phyloP scores from a whole-genome alignment of 2,113 vertebrate species.

The Pogonocichla stellata region DNA sequence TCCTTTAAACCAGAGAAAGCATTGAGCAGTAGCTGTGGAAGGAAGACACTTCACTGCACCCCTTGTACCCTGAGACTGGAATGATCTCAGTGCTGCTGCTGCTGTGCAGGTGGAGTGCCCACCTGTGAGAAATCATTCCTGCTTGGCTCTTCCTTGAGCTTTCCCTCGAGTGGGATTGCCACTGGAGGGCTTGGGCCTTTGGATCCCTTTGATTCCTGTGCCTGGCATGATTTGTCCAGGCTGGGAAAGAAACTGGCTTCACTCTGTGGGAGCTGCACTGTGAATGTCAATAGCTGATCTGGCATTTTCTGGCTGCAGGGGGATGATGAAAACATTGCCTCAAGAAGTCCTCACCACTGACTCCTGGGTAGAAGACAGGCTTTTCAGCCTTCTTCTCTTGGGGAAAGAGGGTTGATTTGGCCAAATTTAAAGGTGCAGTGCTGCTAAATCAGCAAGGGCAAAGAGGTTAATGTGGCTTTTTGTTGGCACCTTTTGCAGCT shows the following conservation, averaged over 20 bases:
- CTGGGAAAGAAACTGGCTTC: background rate
- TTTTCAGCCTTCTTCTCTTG: background rate
- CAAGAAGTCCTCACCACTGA: background rate
- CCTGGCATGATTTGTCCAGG: background rate
- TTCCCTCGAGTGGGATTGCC: background rate
- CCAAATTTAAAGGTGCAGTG: background rate
- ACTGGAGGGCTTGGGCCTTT: background rate
- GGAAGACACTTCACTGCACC: background rate
- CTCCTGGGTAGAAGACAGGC: background rate
- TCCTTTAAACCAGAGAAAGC: background rate
- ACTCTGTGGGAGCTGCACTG: background rate
- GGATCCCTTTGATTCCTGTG: background rate
- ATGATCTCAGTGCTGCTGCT: background rate
- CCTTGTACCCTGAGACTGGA: background rate
- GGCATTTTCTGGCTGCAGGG: background rate
- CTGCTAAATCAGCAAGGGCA: background rate
- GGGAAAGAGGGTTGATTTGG: background rate
- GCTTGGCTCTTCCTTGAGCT: background rate
- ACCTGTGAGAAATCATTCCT: background rate
- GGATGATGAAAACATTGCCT: background rate
- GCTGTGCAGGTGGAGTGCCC: background rate
- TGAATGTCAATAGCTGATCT: conserved; percentile 9
- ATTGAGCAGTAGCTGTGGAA: background rate
- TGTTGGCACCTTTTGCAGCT: background rate
- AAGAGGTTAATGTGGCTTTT: background rate